Base-by-base conservation (phyloP, 2,797 vertebrate species). In the Microctenopoma steveboyesi region DNA sequence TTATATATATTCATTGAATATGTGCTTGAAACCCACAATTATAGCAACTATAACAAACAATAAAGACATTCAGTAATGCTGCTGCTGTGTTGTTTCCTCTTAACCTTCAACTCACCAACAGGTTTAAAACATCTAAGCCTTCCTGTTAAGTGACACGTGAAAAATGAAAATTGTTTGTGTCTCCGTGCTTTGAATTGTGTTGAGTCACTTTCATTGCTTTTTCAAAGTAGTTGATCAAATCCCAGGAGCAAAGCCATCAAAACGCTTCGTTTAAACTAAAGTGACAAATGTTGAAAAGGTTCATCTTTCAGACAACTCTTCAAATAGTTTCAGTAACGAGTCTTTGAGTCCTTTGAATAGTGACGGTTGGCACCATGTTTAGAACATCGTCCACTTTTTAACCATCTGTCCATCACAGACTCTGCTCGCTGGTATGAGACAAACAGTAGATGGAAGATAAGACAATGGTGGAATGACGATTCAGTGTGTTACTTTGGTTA, bases 381-480 rank as follows among this genome's bases (percentile, higher is more conserved):
- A 85, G 74, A 83, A 72, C 73, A 82, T 13, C 1, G 69, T 88
- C 88, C 84, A 79, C 71, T 83, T 88, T 89, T 78, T 81, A 79
- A 75, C 65, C 73, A 45, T 48, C 75, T 88, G 59, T 74, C 71
- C 71, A 72, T 82, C 83, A 62, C 9, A 62, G 72, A 66, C 67
- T 55, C 61, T 85, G 73, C 60, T 82, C 10, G 48, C 90, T 89
- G 90, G 47, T 69, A 77, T 69, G 67, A 79, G 64, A 87, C 63
- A 71, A 76, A 77, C 64, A 79, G 68, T 25, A 68, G 47, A 54
- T 35, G 64, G 61, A 70, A 13, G 35, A 72, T 63, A 27, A 82
- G 60, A 62, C 37, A 22, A 22, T 22, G 22, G 22, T 22, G 22
- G 22, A 22, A 22, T 22, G 22, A 22, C 1, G 22, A 22, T 22